Evolutionary conservation across 2,888 invertebrate genomes (phyloP).

Genomic region (Euzetes globulus): DNA sequence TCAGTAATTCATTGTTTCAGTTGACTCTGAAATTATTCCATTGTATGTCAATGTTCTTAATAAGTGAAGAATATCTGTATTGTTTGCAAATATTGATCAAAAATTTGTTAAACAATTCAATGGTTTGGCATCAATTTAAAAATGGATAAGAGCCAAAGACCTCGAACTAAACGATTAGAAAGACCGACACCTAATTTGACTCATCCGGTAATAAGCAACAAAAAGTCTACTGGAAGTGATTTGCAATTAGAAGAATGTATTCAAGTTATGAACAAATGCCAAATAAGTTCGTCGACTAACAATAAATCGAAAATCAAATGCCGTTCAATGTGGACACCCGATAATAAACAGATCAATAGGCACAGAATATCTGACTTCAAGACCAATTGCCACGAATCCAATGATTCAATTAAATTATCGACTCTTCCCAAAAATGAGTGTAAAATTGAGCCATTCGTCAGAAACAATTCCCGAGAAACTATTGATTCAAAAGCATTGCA

Average conservation of each 20-base stretch:
- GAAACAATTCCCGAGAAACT: no score
- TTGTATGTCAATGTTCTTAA: no score
- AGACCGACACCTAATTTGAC: constrained; percentile 40
- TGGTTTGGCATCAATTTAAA: neutral
- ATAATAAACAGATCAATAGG: no score
- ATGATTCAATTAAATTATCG: no score
- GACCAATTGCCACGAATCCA: no score
- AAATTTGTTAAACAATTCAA: no score
- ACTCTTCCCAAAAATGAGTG: no score
- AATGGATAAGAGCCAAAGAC: constrained; percentile 30
- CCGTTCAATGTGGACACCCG: neutral
- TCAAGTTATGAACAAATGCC: neutral
- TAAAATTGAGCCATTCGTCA: no score
- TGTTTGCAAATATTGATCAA: no score
- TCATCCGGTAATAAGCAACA: constrained; percentile 39
- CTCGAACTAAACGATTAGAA: constrained; percentile 40
- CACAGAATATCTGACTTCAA: no score
- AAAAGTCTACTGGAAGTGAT: neutral
- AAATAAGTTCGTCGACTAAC: neutral
- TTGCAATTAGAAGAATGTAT: neutral
- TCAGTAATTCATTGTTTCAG: neutral
- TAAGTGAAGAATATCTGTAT: no score
- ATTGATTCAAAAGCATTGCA: no score
- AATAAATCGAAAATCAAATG: neutral
- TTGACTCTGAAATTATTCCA: neutral